Evolutionary conservation across 1,140 invertebrate genomes (phyloP).

Genomic region (Drosophila ambigua): DNA sequence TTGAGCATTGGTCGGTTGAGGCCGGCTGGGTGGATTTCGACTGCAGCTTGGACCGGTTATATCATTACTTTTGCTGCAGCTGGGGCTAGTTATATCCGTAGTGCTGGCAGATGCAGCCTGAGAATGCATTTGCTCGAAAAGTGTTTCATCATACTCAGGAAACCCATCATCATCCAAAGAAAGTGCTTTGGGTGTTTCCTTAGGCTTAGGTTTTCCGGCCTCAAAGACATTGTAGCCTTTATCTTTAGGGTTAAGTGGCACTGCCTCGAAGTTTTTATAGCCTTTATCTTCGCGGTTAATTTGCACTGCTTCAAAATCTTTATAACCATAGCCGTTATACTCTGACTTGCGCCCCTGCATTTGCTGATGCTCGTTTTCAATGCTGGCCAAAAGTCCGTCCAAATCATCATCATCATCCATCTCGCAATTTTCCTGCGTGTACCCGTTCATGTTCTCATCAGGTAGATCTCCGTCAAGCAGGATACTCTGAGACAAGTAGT

Average conservation of each 20-base stretch:
- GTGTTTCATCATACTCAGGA: slow-evolving; percentile 64
- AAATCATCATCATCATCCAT: slow-evolving; percentile 65
- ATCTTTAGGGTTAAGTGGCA: neutral
- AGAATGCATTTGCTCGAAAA: slow-evolving; percentile 67
- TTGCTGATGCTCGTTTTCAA: slow-evolving; percentile 58
- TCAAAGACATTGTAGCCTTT: slow-evolving; percentile 25
- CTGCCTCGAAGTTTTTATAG: slow-evolving; percentile 29
- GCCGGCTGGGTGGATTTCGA: neutral
- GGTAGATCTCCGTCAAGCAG: slow-evolving; percentile 61
- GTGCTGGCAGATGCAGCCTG: slow-evolving; percentile 38
- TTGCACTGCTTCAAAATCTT: slow-evolving; percentile 49
- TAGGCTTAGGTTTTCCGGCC: slow-evolving; percentile 12
- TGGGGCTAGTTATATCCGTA: slow-evolving; percentile 2
- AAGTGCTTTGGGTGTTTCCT: neutral
- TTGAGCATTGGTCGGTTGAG: slow-evolving; percentile 32
- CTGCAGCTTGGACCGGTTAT: slow-evolving; percentile 13
- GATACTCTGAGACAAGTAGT: slow-evolving; percentile 62
- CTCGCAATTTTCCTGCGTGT: slow-evolving; percentile 15
- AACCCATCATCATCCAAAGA: slow-evolving; percentile 75
- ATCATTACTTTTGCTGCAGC: slow-evolving; percentile 6
- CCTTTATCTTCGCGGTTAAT: no score
- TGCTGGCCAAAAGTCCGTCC: slow-evolving; percentile 64
- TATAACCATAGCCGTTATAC: slow-evolving; percentile 60
- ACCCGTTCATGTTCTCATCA: slow-evolving; percentile 39
- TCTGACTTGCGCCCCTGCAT: slow-evolving; percentile 64